These are phyloP conservation scores for Pyrochroa serraticornis DNA, from an alignment of 2,888 invertebrate genomes.

Conservation along the genomic window DNA sequence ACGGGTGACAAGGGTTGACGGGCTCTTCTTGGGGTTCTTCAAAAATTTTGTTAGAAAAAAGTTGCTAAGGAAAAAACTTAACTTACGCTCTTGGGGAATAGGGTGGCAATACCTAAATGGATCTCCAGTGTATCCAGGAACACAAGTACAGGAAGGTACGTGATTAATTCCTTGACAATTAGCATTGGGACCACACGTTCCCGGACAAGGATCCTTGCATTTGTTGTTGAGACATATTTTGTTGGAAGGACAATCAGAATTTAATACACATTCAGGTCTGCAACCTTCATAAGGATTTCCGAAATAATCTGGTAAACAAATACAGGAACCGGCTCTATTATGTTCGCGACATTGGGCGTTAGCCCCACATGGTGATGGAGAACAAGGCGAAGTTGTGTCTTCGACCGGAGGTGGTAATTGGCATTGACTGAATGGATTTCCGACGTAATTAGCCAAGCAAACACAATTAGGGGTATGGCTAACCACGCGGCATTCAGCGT, in stretches of 20 bases:
- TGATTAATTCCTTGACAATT: conserved; percentile 76
- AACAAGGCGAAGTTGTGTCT: conserved; percentile 62
- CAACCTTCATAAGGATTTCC: conserved; percentile 78
- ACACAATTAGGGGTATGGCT: conserved; percentile 66
- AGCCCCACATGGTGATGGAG: conserved; percentile 82
- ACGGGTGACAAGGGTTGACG: conserved; percentile 56
- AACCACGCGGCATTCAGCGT: conserved; percentile 63
- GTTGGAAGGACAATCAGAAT: conserved; percentile 67
- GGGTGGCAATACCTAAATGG: conserved; percentile 8
- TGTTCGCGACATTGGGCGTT: conserved; percentile 77
- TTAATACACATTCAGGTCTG: conserved; percentile 74
- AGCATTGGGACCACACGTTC: conserved; percentile 74
- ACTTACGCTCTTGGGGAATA: conserved; percentile 58
- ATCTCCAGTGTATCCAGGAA: conserved; percentile 60
- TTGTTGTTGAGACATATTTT: conserved; percentile 71
- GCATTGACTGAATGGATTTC: conserved; percentile 65
- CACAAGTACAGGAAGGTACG: conserved; percentile 58
- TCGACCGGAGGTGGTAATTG: conserved; percentile 1
- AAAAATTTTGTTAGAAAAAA: conserved; percentile 56
- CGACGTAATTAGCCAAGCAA: conserved; percentile 62
- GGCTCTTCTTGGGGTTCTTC: conserved; percentile 39
- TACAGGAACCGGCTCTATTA: conserved; percentile 66
- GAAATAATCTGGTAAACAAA: conserved; percentile 76
- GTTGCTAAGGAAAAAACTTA: conserved; percentile 2
- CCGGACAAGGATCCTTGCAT: conserved; percentile 70